Base-by-base conservation (phyloP, 2,113 vertebrate species). In the Chroicocephalus ridibundus region DNA sequence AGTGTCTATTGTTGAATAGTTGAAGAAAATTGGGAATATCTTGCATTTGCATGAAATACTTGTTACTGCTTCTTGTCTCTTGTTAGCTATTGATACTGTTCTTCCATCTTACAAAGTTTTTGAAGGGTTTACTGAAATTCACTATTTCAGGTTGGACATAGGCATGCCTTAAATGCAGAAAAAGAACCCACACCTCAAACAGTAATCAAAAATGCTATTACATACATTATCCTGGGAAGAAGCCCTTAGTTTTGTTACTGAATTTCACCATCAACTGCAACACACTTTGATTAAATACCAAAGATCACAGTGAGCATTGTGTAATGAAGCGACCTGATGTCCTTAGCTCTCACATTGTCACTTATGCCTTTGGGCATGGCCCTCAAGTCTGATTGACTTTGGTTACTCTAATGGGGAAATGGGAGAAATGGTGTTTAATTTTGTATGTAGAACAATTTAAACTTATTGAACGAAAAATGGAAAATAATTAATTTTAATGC, bases 301-400 rank as follows among this genome's bases (percentile, higher is more conserved):
- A 62, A 70, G 31, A 88, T 54, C 36, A 77, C 51, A 84, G 40
- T 72, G 80, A 55, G 15, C 44, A 13, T 14, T 80, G 51, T 74
- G 13, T 77, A 47, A 58, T 0, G 0, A 66, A 77, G 27, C 2
- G 2, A 17, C 7, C 6, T 13, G 15, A 27, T 32, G 11, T 81
- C 27, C 54, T 82, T 78, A 42, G 10, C 29, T 62, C 42, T 86
- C 49, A 24, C 10, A 2, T 20, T 69, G 13, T 38, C 82, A 34
- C 3, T 27, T 82, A 9, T 5, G 11, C 20, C 10, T 57, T 44
- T 88, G 47, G 32, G 15, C 18, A 11, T 55, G 16, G 25, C 29
- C 42, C 15, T 88, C 27, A 60, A 3, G 18, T 64, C 46, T 78
- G 38, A 5, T 62, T 92, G 57, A 36, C 2, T 3, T 55, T 55